Percentiles rank a stretch among this genome's conserved stretches.
phyloP scores from a whole-genome alignment of 1,140 invertebrate species.

The Drosophila ohnishii region DNA sequence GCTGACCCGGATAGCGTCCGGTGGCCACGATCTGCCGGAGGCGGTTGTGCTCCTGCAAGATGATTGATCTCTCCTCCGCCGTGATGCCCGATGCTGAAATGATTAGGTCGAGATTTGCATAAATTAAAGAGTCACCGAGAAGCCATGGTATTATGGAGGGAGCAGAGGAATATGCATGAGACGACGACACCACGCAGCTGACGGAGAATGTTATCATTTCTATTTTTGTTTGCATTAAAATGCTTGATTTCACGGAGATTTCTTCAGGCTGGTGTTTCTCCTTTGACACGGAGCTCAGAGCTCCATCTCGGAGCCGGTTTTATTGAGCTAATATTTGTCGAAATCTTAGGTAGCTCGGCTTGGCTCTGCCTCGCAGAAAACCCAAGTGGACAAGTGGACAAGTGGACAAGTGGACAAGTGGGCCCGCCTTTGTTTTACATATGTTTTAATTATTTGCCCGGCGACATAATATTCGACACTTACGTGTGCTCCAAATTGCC shows the following conservation, averaged over 20 bases:
- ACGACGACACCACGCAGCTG: conserved; percentile 13
- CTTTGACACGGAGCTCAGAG: conserved; percentile 29
- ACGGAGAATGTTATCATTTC: conserved; percentile 71
- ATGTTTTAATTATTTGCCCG: conserved; percentile 47
- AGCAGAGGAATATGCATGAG: conserved; percentile 51
- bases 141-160: neutral
- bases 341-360: conserved; percentile 48
- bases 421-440: conserved; percentile 33
- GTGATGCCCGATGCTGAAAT: conserved; percentile 85
- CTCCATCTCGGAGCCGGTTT: conserved; percentile 59
- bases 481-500: conserved; percentile 51
- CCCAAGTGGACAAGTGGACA: conserved; percentile 29
- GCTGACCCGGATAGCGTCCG: conserved; percentile 89
- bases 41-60: conserved; percentile 91
- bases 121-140: conserved; percentile 47
- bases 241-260: conserved; percentile 56
- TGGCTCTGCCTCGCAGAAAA: conserved; percentile 48
- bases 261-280: conserved; percentile 43
- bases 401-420: conserved; percentile 33
- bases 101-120: conserved; percentile 75
- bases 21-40: conserved; percentile 90
- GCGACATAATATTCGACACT: conserved; percentile 34
- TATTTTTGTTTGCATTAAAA: conserved; percentile 71
- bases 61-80: conserved; percentile 88
- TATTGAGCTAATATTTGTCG: conserved; percentile 47